Evolutionary conservation across 1,140 invertebrate species (phyloP).

Genomic region (Plectrocnemia conspersa): DNA sequence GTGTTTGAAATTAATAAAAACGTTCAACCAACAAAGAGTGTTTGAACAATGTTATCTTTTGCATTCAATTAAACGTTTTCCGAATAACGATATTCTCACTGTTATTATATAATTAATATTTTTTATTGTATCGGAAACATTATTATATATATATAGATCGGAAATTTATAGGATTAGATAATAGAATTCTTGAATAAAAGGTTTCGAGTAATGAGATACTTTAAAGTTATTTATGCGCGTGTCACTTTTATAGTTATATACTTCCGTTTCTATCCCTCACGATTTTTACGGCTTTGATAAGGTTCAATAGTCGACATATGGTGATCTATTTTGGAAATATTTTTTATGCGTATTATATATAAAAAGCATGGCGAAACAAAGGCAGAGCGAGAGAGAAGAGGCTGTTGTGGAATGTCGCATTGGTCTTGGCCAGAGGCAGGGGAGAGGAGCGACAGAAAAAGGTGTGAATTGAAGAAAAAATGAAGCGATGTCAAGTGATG

Average conservation of each 20-base stretch:
- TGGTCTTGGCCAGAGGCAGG: conserved; percentile 1
- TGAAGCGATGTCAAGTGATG: conserved; percentile 35
- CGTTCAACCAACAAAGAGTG: too few relatives aligned
- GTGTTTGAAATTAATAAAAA: too few relatives aligned
- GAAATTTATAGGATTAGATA: too few relatives aligned
- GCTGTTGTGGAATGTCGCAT: conserved; percentile 21
- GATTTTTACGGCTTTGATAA: not conserved
- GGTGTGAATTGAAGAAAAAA: conserved; percentile 35
- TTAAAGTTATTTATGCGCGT: not conserved
- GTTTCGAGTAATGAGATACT: not conserved
- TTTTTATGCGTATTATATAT: too few relatives aligned
- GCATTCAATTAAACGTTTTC: too few relatives aligned
- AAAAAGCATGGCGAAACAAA: conserved; percentile 4
- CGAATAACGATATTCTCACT: too few relatives aligned
- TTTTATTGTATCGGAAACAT: too few relatives aligned
- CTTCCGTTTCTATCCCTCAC: not conserved
- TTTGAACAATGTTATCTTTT: too few relatives aligned
- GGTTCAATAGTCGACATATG: not conserved
- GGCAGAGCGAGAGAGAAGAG: conserved; percentile 4
- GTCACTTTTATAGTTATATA: conserved; percentile 5
- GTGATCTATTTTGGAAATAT: too few relatives aligned
- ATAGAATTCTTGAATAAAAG: too few relatives aligned
- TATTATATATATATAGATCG: too few relatives aligned
- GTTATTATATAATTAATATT: too few relatives aligned
- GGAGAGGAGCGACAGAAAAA: conserved; percentile 29